Evolutionary conservation across 2,888 invertebrate genomes (phyloP).

Genomic region (Silvanus unidentatus): DNA sequence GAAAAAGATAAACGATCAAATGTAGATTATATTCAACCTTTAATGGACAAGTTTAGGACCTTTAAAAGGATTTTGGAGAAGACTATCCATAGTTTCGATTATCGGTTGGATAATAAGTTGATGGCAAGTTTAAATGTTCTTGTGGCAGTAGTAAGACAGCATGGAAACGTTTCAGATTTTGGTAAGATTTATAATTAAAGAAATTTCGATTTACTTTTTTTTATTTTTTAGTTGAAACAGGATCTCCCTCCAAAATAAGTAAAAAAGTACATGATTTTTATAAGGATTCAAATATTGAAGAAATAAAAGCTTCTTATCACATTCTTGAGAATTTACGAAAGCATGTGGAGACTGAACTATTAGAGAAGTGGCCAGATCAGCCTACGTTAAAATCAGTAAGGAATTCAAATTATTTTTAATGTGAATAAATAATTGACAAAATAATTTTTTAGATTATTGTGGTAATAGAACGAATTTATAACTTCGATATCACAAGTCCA

Average conservation of each 20-base stretch:
- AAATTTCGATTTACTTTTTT: not conserved
- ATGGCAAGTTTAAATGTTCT: constrained; percentile 56
- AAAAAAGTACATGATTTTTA: constrained; percentile 65
- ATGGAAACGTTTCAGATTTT: constrained; percentile 40
- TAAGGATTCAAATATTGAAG: constrained; percentile 72
- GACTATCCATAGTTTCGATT: constrained; percentile 50
- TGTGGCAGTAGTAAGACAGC: constrained; percentile 49
- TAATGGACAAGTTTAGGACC: constrained; percentile 55
- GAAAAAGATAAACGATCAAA: constrained; percentile 36
- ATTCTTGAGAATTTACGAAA: constrained; percentile 61
- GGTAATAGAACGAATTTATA: constrained; percentile 59
- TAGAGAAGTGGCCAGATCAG: constrained; percentile 84
- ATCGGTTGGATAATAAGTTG: constrained; percentile 50
- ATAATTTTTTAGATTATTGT: constrained; percentile 53
- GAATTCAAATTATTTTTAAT: too few species aligned
- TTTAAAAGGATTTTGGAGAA: constrained; percentile 53
- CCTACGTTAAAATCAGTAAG: constrained; percentile 74
- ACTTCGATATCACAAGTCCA: constrained; percentile 74
- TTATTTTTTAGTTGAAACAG: constrained; percentile 23
- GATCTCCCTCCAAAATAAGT: constrained; percentile 22
- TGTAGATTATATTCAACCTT: constrained; percentile 48
- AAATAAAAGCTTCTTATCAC: constrained; percentile 67
- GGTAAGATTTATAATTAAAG: constrained; percentile 18
- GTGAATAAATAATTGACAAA: too few species aligned
- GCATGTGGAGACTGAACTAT: constrained; percentile 54